phyloP scores from a whole-genome alignment of 2,888 invertebrate species.

The Lycocerus yunnanus region DNA sequence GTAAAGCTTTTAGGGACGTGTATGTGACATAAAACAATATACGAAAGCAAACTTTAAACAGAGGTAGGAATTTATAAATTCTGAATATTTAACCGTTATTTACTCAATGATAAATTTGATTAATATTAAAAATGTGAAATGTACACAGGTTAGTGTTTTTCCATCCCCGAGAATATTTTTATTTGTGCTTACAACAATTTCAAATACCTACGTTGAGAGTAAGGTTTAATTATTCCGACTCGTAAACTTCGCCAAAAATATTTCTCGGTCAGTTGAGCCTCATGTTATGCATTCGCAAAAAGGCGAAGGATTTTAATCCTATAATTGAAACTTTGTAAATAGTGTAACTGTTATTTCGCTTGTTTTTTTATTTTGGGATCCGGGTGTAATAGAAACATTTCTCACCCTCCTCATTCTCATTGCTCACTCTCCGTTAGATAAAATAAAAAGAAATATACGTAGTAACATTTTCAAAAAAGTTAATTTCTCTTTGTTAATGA shows the following conservation, averaged over 20 bases:
- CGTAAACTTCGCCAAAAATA: not conserved
- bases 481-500: not conserved
- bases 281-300: not conserved
- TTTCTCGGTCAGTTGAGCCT: not conserved
- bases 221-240: not conserved
- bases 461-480: not conserved
- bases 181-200: not conserved
- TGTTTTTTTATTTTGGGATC: not conserved
- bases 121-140: not conserved
- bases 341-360: not conserved
- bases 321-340: not conserved
- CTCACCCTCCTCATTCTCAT: not conserved
- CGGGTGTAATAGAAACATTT: not conserved
- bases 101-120: not conserved
- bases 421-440: not conserved
- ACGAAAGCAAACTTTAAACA: not conserved
- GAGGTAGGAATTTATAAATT: not conserved
- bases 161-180: not conserved
- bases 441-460: not conserved
- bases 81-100: not conserved
- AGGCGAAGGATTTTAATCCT: not conserved
- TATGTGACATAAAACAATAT: not conserved
- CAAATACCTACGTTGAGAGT: not conserved
- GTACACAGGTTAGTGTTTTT: not conserved
- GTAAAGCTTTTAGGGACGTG: not conserved